phyloP scores from a whole-genome alignment of 1,140 invertebrate species.

The Acarapis woodi region DNA sequence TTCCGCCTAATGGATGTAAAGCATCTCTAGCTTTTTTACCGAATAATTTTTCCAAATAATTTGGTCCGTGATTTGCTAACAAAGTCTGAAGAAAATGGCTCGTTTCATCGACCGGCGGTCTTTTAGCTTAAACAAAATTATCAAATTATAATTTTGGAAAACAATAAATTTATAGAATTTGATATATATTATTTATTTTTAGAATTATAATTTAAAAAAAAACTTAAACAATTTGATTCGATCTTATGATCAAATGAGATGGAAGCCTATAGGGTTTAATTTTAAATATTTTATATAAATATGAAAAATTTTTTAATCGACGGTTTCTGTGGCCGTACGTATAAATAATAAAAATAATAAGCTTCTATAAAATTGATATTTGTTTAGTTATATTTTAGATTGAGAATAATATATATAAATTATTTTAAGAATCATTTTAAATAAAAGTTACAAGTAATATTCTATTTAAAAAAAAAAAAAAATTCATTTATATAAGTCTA shows the following conservation, averaged over 20 bases:
- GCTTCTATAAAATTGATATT: too few species aligned
- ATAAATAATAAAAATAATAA: too few species aligned
- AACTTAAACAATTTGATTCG: conserved; percentile 8
- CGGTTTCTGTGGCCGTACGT: too few species aligned
- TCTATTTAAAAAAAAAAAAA: too few species aligned
- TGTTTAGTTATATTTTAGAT: too few species aligned
- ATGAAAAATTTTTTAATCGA: too few species aligned
- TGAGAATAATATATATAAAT: too few species aligned
- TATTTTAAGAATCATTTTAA: too few species aligned
- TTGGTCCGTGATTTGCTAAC: conserved; percentile 23
- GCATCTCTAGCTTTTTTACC: conserved; percentile 58
- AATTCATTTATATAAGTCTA: too few species aligned
- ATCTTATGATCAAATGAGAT: neutral
- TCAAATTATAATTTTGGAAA: neutral
- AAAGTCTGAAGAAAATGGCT: conserved; percentile 73
- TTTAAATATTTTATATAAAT: too few species aligned
- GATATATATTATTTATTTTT: neutral
- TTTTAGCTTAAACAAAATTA: conserved; percentile 35
- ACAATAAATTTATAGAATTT: neutral
- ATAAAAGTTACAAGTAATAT: too few species aligned
- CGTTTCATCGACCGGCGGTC: conserved; percentile 81
- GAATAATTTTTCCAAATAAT: conserved; percentile 8
- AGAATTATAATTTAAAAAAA: neutral
- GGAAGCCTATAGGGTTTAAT: neutral
- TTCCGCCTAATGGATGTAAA: conserved; percentile 56